Evolutionary conservation across 2,797 vertebrate genomes (phyloP).

Genomic region (Myotis planiceps): DNA sequence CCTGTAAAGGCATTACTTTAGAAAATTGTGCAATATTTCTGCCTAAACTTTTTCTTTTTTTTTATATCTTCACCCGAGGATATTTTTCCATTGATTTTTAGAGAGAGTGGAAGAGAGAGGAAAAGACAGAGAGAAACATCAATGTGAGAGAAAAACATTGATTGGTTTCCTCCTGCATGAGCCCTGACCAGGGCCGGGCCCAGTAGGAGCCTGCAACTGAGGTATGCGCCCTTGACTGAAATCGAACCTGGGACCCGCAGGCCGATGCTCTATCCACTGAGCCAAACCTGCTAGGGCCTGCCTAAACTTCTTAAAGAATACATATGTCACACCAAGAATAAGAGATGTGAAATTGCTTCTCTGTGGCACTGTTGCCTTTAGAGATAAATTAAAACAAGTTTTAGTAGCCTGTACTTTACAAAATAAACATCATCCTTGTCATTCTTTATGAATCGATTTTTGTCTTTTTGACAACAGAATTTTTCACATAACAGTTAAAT

Average conservation of each 20-base stretch:
- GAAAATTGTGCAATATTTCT: neutral
- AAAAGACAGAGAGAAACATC: too few species aligned
- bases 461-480: neutral
- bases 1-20: slow-evolving; percentile 50
- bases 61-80: too few species aligned
- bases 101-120: too few species aligned
- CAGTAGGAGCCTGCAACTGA: too few species aligned
- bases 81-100: too few species aligned
- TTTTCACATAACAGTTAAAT: neutral
- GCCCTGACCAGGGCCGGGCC: too few species aligned
- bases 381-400: neutral
- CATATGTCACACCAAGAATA: neutral
- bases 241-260: too few species aligned
- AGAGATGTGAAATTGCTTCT: neutral
- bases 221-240: too few species aligned
- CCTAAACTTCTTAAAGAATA: neutral
- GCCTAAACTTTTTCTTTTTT: neutral
- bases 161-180: too few species aligned
- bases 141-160: too few species aligned
- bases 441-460: neutral
- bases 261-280: too few species aligned
- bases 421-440: neutral
- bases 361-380: neutral
- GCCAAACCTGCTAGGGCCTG: too few species aligned
- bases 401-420: neutral